These are phyloP conservation scores for Zaprionus ornatus DNA, from an alignment of 1,140 invertebrate genomes.

Conservation along the genomic window DNA sequence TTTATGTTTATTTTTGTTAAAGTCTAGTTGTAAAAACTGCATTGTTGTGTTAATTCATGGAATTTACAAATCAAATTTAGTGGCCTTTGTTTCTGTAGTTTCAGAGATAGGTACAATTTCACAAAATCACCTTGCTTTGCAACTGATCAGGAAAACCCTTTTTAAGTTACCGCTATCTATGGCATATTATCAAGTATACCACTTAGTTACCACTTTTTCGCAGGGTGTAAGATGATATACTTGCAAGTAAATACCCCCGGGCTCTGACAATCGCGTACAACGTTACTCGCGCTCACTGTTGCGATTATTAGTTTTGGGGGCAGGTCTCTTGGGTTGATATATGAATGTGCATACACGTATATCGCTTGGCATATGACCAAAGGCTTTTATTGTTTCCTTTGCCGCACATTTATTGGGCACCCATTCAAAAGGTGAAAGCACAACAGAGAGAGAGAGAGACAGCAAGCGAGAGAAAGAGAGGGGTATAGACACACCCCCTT, in stretches of 20 bases:
- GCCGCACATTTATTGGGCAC: slow-evolving; percentile 9
- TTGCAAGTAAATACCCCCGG: not conserved
- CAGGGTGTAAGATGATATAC: slow-evolving; percentile 3
- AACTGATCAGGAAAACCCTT: not conserved
- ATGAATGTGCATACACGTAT: not conserved
- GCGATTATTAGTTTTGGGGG: slow-evolving; percentile 27
- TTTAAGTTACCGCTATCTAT: not conserved
- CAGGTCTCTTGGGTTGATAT: slow-evolving; percentile 37
- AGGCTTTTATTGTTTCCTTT: slow-evolving; percentile 12
- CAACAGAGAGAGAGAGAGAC: not conserved
- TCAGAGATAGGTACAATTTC: not conserved
- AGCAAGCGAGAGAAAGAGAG: not conserved
- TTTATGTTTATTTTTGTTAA: not conserved
- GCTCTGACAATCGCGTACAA: not conserved
- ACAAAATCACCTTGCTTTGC: not conserved
- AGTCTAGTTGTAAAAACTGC: not conserved
- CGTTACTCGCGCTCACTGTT: not conserved
- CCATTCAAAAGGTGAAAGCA: not conserved
- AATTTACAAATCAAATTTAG: not conserved
- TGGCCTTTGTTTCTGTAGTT: not conserved
- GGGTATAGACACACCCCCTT: slow-evolving; percentile 44
- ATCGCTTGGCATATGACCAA: not conserved
- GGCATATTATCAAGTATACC: not conserved
- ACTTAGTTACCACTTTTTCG: not conserved
- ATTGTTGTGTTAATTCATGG: not conserved